These are phyloP conservation scores for Hippoglossus stenolepis DNA, from an alignment of 2,113 vertebrate genomes.

Conservation along the genomic window DNA sequence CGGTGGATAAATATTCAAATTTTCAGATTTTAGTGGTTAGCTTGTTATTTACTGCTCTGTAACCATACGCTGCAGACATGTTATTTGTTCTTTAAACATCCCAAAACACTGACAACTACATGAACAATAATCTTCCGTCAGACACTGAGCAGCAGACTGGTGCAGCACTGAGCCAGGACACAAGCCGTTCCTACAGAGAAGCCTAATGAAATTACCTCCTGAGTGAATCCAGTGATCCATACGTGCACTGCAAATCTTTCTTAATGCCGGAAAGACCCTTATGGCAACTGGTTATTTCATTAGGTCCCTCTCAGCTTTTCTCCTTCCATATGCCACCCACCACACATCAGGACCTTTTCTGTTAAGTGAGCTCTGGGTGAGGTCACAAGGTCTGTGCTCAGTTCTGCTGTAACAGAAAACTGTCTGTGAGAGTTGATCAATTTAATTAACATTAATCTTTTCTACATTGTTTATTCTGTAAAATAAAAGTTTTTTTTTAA, in stretches of 20 bases:
- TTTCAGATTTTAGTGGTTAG: neutral
- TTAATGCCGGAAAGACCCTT: constrained; percentile 13
- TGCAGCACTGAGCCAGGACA: neutral
- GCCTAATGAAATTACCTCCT: neutral
- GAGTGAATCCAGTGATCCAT: constrained; percentile 22
- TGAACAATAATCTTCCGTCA: neutral
- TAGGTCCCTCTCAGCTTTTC: constrained; percentile 16
- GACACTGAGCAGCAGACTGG: neutral
- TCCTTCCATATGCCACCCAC: neutral
- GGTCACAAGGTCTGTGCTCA: neutral
- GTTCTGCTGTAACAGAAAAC: neutral
- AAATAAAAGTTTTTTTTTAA: no score
- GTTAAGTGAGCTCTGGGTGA: neutral
- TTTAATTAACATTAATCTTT: no score
- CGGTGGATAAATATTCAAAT: no score
- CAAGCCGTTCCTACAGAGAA: neutral
- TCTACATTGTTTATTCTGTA: no score
- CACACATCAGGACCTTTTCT: neutral
- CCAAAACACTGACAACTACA: no score
- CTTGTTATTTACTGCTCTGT: neutral
- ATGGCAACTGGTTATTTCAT: constrained; percentile 36
- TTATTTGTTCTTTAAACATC: neutral
- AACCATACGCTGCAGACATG: neutral
- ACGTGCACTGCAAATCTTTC: neutral
- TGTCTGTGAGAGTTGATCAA: neutral